Base-by-base conservation (phyloP, 2,113 vertebrate genomes). In the Takifugu flavidus region DNA sequence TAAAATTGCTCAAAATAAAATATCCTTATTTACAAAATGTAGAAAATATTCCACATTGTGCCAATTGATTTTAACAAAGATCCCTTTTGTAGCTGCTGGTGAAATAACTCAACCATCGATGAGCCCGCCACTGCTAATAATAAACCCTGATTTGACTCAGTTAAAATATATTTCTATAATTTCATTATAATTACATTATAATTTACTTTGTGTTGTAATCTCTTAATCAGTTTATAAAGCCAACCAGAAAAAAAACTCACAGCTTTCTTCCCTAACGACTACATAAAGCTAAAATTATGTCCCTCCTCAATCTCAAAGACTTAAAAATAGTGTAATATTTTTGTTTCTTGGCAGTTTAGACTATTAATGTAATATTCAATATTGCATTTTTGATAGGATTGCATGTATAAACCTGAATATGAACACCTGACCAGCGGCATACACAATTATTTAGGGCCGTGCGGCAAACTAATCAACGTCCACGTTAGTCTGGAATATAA, bases 21-120 rank as follows among this genome's bases (percentile, higher is more conserved):
- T 73, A 82, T 82, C 85, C 82, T 85, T 83, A 82, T 85, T 7
- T 86, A 85, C 82, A 88, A 81, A 65, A 80, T 78, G 75, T 64
- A 76, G 79, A 75, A 75, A 80, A 77, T 82, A 76, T 83, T 77
- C 72, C 68, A 81, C 70, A 65, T 80, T 87, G 85, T 83, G 78
- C 59, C 82, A 81, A 78, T 82, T 83, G 54, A 67, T 53, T 67
- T 47, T 68, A 56, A 76, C 45, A 73, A 60, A 72, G 67, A 84
- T 83, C 80, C 83, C 85, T 88, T 89, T 66, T 86, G 67, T 67
- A 75, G 79, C 76, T 82, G 77, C 77, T 80, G 78, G 74, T 80
- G 75, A 82, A 67, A 74, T 26, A 70, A 75, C 45, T 52, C 67
- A 70, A 79, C 72, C 13, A 67, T 25, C 15, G 62, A 84, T 34